A percentile compares a stretch with the other conserved stretches of the same genome.
These are phyloP conservation scores for Isaurus tuberculatus DNA, from an alignment of 92 coral and sea anemone species.

Conservation along the genomic window DNA sequence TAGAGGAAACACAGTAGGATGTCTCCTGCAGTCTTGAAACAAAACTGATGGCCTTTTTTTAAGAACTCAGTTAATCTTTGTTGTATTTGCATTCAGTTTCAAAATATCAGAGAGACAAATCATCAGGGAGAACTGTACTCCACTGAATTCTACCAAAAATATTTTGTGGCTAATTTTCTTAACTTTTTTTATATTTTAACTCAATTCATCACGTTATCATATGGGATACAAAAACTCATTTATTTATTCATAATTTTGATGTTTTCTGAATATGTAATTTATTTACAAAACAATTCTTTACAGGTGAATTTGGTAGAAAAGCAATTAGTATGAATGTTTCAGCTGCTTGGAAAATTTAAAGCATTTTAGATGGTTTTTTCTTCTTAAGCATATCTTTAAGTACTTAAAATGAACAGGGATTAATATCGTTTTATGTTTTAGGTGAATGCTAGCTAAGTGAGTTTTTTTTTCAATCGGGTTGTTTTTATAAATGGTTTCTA, in stretches of 20 bases:
- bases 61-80: neutral
- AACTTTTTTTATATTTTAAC: no score
- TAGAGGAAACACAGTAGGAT: neutral
- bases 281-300: slow-evolving; percentile 12
- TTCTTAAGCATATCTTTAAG: no score
- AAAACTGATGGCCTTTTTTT: neutral
- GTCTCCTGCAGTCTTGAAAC: slow-evolving; percentile 32
- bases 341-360: slow-evolving; percentile 1
- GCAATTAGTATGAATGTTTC: neutral
- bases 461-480: no score
- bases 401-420: no score
- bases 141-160: neutral
- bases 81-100: neutral
- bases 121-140: neutral
- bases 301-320: slow-evolving; percentile 1
- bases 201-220: no score
- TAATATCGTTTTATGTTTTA: no score
- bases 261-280: neutral
- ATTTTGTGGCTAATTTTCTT: neutral
- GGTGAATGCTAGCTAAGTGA: no score
- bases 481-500: no score
- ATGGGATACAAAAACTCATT: neutral
- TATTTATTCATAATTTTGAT: neutral
- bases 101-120: neutral
- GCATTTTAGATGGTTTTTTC: no score